Percentiles rank a stretch among this genome's conserved stretches.
Conservation (phyloP, 2,113 vertebrate species). For the Catharus fuscescens region DNA sequence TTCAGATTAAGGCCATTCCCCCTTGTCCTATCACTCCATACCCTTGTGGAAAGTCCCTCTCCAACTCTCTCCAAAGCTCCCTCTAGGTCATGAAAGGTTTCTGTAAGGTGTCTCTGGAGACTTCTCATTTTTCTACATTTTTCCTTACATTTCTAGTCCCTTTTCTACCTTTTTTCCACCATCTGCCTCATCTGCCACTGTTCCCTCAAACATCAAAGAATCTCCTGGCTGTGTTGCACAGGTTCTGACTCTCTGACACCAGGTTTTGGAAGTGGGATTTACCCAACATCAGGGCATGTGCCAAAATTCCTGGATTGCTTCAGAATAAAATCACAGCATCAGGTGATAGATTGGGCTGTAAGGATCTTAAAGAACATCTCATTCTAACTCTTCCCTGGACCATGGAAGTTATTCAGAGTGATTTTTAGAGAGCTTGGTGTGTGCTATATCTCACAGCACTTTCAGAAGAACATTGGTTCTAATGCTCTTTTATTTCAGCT, state of each 20-base stretch:
- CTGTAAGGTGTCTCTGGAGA: neutral
- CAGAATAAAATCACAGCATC: neutral
- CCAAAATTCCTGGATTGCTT: neutral
- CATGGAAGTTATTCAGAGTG: neutral
- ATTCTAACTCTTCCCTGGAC: neutral
- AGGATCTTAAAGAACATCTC: neutral
- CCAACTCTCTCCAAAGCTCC: no score
- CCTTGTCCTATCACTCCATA: no score
- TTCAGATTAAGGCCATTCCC: no score
- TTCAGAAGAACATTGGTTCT: neutral
- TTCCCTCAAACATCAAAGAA: neutral
- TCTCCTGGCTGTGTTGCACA: neutral
- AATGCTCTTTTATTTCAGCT: neutral
- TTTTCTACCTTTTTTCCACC: neutral
- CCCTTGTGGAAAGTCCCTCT: neutral
- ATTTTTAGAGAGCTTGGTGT: neutral
- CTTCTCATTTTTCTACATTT: neutral
- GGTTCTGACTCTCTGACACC: neutral
- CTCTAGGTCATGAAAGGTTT: neutral
- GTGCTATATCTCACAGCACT: neutral
- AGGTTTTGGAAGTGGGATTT: neutral
- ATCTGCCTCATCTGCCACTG: neutral
- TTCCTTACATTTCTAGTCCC: rapidly evolving
- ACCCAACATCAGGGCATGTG: rapidly evolving
- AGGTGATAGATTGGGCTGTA: neutral